phyloP scores from a whole-genome alignment of 2,113 vertebrate species.

The Laticauda laticaudata region DNA sequence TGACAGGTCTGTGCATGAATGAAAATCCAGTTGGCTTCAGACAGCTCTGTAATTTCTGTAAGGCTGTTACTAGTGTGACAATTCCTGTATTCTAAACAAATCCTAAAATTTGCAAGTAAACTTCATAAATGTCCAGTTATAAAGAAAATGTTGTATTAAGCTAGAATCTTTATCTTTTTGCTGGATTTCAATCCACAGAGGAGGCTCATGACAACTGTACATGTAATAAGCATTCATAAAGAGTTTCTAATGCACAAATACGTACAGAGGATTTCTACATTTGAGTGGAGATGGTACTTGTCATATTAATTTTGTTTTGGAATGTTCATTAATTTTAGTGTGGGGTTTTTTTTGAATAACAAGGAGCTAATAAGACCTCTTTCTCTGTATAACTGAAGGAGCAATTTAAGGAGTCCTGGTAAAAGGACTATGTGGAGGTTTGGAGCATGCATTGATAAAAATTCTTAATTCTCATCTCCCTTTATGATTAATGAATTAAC shows the following conservation, averaged over 20 bases:
- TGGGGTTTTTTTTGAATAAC: neutral
- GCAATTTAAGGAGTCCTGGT: neutral
- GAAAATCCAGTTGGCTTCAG: conserved; percentile 44
- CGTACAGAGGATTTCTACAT: neutral
- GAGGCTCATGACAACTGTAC: neutral
- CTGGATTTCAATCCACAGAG: neutral
- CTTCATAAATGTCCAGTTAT: neutral
- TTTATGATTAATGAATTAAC: neutral
- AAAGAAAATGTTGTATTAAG: neutral
- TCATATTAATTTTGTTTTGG: neutral
- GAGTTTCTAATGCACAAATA: neutral
- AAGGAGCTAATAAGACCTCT: neutral
- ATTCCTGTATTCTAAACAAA: neutral
- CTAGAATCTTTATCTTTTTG: neutral
- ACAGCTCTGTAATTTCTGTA: conserved; percentile 33
- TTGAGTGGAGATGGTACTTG: neutral
- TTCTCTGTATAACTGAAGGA: neutral
- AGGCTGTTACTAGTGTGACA: conserved; percentile 32
- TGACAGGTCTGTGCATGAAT: conserved; percentile 36
- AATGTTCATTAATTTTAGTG: neutral
- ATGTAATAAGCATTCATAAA: neutral
- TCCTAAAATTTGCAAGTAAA: neutral
- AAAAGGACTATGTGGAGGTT: neutral
- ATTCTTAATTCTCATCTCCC: neutral
- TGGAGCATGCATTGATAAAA: neutral